Evolutionary conservation across 2,888 invertebrate genomes (phyloP).

Genomic region (Temnothorax rugatulus): DNA sequence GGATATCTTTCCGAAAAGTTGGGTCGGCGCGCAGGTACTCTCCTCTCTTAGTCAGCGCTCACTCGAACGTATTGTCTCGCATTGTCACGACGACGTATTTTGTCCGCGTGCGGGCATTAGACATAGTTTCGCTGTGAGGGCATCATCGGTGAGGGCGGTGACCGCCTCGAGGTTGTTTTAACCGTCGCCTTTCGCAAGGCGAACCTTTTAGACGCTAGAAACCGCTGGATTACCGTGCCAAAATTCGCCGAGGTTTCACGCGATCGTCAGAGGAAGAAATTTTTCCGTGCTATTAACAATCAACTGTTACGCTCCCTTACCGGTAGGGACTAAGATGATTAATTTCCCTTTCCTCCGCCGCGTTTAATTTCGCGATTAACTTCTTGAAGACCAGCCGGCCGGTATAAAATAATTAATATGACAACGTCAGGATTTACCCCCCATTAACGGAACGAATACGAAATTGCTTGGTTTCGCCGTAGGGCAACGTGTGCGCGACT

Average conservation of each 20-base stretch:
- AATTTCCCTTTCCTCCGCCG: neutral
- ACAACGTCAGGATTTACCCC: slow-evolving; percentile 24
- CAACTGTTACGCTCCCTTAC: neutral
- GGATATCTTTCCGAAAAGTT: neutral
- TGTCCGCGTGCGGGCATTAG: slow-evolving; percentile 74
- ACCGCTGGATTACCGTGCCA: neutral
- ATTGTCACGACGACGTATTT: slow-evolving; percentile 64
- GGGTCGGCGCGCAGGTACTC: neutral
- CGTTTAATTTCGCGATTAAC: neutral
- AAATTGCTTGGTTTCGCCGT: slow-evolving; percentile 19
- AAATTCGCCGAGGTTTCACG: neutral
- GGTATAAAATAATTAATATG: slow-evolving; percentile 19
- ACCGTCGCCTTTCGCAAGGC: slow-evolving; percentile 62
- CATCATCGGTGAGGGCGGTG: slow-evolving; percentile 75
- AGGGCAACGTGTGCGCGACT: slow-evolving; percentile 6
- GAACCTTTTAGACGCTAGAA: slow-evolving; percentile 58
- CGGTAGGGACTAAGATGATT: neutral
- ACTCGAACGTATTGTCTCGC: slow-evolving; percentile 62
- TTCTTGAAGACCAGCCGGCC: slow-evolving; percentile 1
- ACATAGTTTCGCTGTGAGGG: slow-evolving; percentile 80
- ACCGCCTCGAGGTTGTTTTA: slow-evolving; percentile 78
- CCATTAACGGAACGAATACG: slow-evolving; percentile 19
- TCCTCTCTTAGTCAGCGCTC: slow-evolving; percentile 5
- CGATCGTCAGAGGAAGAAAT: neutral
- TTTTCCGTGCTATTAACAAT: neutral